Conservation (phyloP, 1,140 invertebrate species). For the Lamellibrachia luymesi region DNA sequence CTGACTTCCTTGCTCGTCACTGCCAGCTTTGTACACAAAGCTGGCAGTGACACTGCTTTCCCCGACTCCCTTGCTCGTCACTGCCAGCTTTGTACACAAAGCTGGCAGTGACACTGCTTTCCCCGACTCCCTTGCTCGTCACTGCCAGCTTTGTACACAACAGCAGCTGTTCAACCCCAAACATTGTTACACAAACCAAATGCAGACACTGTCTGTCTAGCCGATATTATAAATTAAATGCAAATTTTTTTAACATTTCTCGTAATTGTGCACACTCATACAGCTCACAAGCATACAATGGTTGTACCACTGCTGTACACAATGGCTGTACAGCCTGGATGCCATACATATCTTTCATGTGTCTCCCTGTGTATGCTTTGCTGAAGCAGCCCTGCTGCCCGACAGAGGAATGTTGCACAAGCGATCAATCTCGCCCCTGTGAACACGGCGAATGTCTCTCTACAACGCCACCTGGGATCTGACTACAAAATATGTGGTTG, state of each 20-base stretch:
- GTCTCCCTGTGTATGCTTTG: too few relatives aligned
- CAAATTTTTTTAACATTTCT: neutral
- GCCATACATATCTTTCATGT: too few relatives aligned
- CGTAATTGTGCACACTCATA: neutral
- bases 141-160: neutral
- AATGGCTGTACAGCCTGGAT: too few relatives aligned
- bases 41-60: too few relatives aligned
- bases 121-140: neutral
- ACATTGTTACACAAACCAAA: neutral
- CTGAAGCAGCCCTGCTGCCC: neutral
- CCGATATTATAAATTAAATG: neutral
- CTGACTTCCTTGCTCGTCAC: too few relatives aligned
- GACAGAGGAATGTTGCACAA: neutral
- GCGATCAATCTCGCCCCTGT: neutral
- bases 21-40: too few relatives aligned
- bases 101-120: neutral
- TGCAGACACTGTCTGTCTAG: too few relatives aligned
- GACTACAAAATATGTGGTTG: neutral
- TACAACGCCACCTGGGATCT: neutral
- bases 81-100: neutral
- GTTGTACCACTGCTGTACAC: too few relatives aligned
- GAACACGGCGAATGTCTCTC: neutral
- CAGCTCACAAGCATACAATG: neutral
- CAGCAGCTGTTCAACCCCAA: neutral
- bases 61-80: too few relatives aligned